Percentiles rank a stretch among this genome's conserved stretches.
These are phyloP conservation scores for Nematopogon swammerdamellus DNA, from an alignment of 2,888 invertebrate genomes.

Conservation along the genomic window DNA sequence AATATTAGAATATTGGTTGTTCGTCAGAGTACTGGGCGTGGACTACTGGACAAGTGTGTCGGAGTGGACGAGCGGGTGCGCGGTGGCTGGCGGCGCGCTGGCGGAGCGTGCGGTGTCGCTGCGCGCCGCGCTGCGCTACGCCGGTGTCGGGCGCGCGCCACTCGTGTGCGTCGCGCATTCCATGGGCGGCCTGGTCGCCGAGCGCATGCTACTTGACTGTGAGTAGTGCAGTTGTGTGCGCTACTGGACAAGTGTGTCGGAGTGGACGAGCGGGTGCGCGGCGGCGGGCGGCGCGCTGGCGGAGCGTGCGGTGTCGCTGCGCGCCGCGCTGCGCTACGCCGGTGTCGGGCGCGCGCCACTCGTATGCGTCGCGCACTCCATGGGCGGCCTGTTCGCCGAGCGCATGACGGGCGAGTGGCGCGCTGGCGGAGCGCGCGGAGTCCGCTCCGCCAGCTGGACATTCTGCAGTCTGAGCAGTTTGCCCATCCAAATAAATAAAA, in stretches of 20 bases:
- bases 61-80: conserved; percentile 75
- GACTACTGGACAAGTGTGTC: conserved; percentile 86
- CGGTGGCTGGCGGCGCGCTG: conserved; percentile 56
- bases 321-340: conserved; percentile 65
- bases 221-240: conserved; percentile 66
- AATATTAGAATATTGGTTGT: too few species aligned
- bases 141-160: conserved; percentile 77
- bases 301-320: conserved; percentile 63
- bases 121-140: conserved; percentile 61
- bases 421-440: conserved; percentile 63
- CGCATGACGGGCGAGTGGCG: conserved; percentile 64
- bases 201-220: conserved; percentile 75
- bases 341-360: conserved; percentile 79
- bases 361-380: conserved; percentile 92
- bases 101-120: conserved; percentile 66
- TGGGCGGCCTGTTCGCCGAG: conserved; percentile 93
- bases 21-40: conserved; percentile 74
- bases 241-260: conserved; percentile 80
- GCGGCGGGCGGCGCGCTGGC: conserved; percentile 58
- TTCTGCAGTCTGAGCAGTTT: too few species aligned
- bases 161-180: conserved; percentile 93
- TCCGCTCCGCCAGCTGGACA: conserved; percentile 65
- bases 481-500: conserved; percentile 12
- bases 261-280: conserved; percentile 74
- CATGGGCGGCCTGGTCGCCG: conserved; percentile 92